Conservation (phyloP, 2,797 vertebrate species). For the Galaxias olidus region DNA sequence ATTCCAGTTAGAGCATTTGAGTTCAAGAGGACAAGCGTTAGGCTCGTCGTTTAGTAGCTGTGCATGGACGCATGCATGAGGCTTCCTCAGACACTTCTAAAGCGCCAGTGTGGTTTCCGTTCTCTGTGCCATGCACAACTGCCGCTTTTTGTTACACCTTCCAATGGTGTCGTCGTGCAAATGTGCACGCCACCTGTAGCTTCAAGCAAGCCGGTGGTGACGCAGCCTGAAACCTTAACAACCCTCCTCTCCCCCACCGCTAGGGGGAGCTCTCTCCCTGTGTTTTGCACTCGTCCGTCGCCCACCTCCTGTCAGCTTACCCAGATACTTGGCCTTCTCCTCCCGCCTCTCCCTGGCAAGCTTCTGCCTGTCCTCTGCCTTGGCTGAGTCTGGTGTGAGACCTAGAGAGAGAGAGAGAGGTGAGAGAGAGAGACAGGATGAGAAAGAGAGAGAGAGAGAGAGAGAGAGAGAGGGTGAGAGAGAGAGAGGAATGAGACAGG, state of each 20-base stretch:
- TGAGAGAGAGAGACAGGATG: neutral
- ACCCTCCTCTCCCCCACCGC: conserved; percentile 48
- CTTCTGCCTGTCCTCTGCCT: conserved; percentile 90
- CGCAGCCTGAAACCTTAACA: conserved; percentile 9
- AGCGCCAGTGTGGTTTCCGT: neutral
- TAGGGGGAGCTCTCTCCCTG: conserved; percentile 62
- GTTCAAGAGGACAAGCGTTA: conserved; percentile 13
- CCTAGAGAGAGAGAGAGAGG: neutral
- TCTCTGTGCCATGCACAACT: neutral
- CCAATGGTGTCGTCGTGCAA: neutral
- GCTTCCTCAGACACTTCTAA: conserved; percentile 9
- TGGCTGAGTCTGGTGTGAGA: conserved; percentile 78
- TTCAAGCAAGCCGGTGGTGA: neutral
- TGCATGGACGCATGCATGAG: conserved; percentile 29
- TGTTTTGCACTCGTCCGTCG: neutral
- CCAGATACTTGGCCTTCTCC: conserved; percentile 92
- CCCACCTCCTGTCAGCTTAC: conserved; percentile 69
- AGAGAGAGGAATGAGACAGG: conserved; percentile 10
- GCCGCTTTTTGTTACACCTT: neutral
- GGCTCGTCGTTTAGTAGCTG: neutral
- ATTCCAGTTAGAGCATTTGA: conserved; percentile 5
- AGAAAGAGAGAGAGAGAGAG: conserved; percentile 3
- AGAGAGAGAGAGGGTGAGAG: conserved; percentile 7
- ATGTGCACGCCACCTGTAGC: conserved; percentile 35
- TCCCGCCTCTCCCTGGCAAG: conserved; percentile 91